Percentiles rank a stretch among this genome's conserved stretches.
phyloP scores from a whole-genome alignment of 2,797 vertebrate genomes.

The Gobionotothen gibberifrons region DNA sequence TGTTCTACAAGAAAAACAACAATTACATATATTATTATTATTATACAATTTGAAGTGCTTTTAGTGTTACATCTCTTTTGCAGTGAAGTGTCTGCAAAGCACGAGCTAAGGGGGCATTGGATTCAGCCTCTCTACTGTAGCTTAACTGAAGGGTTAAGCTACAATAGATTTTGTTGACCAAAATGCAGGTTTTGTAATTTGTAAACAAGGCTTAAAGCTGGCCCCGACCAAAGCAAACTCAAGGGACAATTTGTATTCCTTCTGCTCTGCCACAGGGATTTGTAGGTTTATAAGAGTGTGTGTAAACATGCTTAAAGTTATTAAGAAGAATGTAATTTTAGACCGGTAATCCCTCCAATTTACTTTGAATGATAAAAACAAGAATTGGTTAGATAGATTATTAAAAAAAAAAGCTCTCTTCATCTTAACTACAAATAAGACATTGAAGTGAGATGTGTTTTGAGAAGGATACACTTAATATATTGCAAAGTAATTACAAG shows the following conservation, averaged over 20 bases:
- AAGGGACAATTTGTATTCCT: conserved; percentile 9
- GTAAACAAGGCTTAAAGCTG: conserved; percentile 18
- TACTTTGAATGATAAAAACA: background rate
- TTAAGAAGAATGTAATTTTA: background rate
- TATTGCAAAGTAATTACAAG: background rate
- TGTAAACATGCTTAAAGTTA: conserved; percentile 5
- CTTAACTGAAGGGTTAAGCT: conserved; percentile 7
- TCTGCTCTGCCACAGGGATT: conserved; percentile 11
- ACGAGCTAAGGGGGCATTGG: background rate
- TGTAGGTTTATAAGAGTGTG: conserved; percentile 10
- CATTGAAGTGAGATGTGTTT: background rate
- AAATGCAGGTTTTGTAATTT: background rate
- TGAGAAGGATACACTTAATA: background rate
- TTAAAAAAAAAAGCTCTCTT: background rate
- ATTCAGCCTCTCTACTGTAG: conserved; percentile 6
- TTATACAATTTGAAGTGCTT: background rate
- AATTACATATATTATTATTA: background rate
- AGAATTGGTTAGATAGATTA: background rate
- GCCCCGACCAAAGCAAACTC: conserved; percentile 19
- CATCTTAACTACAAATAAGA: background rate
- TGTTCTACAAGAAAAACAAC: conserved; percentile 8
- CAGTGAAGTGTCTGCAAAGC: conserved; percentile 10
- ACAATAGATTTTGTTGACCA: conserved; percentile 1
- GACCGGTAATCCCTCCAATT: conserved; percentile 10
- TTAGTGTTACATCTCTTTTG: conserved; percentile 7